Conservation (phyloP, 2,797 vertebrate species). For the Urocyon cinereoargenteus region DNA sequence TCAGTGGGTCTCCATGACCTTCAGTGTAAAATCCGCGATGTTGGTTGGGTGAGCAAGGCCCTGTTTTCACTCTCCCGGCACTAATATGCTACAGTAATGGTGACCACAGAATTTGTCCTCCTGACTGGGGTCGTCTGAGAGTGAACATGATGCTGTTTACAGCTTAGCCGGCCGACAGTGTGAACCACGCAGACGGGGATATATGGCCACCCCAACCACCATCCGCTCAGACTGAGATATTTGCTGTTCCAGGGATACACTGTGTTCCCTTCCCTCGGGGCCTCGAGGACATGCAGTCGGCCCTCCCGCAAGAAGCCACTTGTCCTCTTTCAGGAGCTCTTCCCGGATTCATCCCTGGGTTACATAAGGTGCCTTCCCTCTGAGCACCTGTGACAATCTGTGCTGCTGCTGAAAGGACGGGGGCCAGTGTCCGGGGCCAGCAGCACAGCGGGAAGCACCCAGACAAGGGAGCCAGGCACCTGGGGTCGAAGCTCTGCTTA, state of each 20-base stretch:
- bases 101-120: not conserved
- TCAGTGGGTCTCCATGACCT: not conserved
- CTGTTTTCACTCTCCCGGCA: not conserved
- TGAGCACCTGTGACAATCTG: not conserved
- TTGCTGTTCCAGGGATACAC: not conserved
- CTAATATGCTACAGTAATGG: not conserved
- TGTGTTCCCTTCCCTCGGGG: not conserved
- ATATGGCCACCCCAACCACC: not conserved
- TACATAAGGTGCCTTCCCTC: not conserved
- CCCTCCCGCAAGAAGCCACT: not conserved
- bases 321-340: not conserved
- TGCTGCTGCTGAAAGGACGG: not conserved
- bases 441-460: too few species aligned
- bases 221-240: not conserved
- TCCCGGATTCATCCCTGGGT: not conserved
- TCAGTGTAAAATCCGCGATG: not conserved
- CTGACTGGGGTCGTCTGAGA: not conserved
- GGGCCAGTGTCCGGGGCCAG: not conserved
- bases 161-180: conserved; percentile 33
- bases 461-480: not conserved
- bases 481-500: not conserved
- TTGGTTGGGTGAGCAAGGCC: not conserved
- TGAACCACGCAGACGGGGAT: not conserved
- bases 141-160: conserved; percentile 27
- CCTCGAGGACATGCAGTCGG: conserved; percentile 14